phyloP scores from a whole-genome alignment of 2,797 vertebrate genomes.

The Schizopygopsis malacanthus region DNA sequence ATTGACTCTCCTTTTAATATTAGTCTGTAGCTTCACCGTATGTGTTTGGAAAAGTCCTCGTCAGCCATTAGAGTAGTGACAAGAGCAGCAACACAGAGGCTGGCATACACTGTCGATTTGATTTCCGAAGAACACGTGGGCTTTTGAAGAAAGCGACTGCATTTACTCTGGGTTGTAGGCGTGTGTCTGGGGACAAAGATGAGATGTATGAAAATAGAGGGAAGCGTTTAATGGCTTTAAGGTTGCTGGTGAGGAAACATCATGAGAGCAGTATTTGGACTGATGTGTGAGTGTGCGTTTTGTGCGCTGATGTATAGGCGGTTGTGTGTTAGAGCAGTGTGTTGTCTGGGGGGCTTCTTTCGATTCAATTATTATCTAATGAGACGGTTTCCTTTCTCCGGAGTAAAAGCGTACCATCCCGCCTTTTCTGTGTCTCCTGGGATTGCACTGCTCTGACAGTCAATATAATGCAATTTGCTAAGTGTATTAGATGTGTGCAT shows the following conservation, averaged over 20 bases:
- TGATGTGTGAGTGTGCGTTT: slow-evolving; percentile 27
- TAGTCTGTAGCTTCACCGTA: neutral
- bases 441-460: slow-evolving; percentile 41
- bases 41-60: neutral
- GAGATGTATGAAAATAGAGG: slow-evolving; percentile 29
- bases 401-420: slow-evolving; percentile 21
- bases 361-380: slow-evolving; percentile 36
- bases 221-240: slow-evolving; percentile 37
- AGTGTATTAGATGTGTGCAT: slow-evolving; percentile 70
- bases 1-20: neutral
- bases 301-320: neutral
- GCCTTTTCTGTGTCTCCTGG: slow-evolving; percentile 13
- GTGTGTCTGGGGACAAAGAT: slow-evolving; percentile 35
- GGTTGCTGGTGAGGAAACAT: neutral
- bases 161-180: slow-evolving; percentile 27
- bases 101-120: slow-evolving; percentile 18
- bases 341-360: slow-evolving; percentile 26
- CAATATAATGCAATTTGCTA: slow-evolving; percentile 66
- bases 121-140: slow-evolving; percentile 25
- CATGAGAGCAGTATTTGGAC: neutral
- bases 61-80: slow-evolving; percentile 4
- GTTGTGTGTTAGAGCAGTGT: neutral
- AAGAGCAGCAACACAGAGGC: slow-evolving; percentile 64
- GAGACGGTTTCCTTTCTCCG: slow-evolving; percentile 39
- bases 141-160: slow-evolving; percentile 33